Base-by-base conservation (phyloP, 2,797 vertebrate genomes). In the Crocodylus rhombifer region DNA sequence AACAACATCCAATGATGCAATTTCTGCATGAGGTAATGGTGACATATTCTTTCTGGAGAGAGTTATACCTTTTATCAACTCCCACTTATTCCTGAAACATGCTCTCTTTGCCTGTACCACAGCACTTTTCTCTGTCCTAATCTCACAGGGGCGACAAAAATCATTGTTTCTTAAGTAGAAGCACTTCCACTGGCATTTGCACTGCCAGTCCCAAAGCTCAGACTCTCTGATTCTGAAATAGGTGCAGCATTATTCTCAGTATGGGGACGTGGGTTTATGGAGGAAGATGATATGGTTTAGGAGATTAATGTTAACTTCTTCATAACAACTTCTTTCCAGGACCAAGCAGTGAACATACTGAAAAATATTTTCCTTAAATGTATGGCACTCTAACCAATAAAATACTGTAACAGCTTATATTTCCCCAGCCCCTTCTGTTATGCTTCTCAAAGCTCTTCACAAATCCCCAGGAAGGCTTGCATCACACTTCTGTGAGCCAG, bases 11-110 rank as follows among this genome's bases (percentile, higher is more conserved):
- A 51, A 51, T 51, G 42, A 51, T 51, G 42, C 42, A 51, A 51
- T 10, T n/a, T 77, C 55, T 71, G 87, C 91, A 61, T 25, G 57
- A 88, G 82, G 89, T n/a, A 36, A 60, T 23, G 62, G 61, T 88
- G 84, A 12, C 14, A 0, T 77, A 77, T 1, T 33, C 86, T 90
- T 88, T 77, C 30, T 61, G 91, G 86, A 71, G 86, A 75, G 86
- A 4, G 87, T 95, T 64, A 18, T 88, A 71, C 12, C 16, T 65
- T 77, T 80, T 64, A 85, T 77, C 71, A 86, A 84, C 83, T 55
- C 78, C 58, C 25, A 7, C 8, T 26, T 83, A 69, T 28, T 62
- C 6, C 13, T 60, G 77, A 88, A 77, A 67, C 16, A 0, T 69
- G 73, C 78, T 82, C 73, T 67, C 65, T 71, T 23, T 26, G 36